phyloP scores from a whole-genome alignment of 2,113 vertebrate species.

The Daphoenositta chrysoptera region DNA sequence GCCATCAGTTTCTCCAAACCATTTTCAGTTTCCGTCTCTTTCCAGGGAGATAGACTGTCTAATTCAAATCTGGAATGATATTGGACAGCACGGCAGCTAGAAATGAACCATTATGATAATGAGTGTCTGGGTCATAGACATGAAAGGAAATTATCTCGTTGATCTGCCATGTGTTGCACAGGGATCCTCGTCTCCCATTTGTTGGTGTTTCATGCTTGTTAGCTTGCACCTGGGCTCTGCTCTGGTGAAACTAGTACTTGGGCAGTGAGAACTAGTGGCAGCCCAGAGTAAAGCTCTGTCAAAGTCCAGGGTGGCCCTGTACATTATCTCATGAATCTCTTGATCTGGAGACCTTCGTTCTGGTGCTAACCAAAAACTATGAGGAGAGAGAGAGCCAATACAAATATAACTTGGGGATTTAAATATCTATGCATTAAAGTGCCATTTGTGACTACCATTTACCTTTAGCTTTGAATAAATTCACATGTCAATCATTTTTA shows the following conservation, averaged over 20 bases:
- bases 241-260: neutral
- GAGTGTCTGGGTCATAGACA: neutral
- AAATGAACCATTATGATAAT: neutral
- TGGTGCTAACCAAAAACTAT: neutral
- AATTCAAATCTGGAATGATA: neutral
- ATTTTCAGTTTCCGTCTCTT: neutral
- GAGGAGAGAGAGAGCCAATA: neutral
- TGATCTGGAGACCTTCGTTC: neutral
- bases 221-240: neutral
- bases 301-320: neutral
- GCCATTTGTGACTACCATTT: conserved; percentile 5
- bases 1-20: neutral
- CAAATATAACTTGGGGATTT: neutral
- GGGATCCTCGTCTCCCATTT: neutral
- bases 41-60: neutral
- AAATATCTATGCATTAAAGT: neutral
- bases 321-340: neutral
- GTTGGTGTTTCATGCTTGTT: neutral
- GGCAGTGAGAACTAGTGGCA: neutral
- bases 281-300: neutral
- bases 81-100: neutral
- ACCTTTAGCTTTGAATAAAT: conserved; percentile 42
- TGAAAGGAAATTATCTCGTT: neutral
- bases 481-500: conserved; percentile 58
- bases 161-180: neutral